Percentiles rank a stretch among this genome's conserved stretches.
phyloP scores from a whole-genome alignment of 2,888 invertebrate species.

The Macaria notata region DNA sequence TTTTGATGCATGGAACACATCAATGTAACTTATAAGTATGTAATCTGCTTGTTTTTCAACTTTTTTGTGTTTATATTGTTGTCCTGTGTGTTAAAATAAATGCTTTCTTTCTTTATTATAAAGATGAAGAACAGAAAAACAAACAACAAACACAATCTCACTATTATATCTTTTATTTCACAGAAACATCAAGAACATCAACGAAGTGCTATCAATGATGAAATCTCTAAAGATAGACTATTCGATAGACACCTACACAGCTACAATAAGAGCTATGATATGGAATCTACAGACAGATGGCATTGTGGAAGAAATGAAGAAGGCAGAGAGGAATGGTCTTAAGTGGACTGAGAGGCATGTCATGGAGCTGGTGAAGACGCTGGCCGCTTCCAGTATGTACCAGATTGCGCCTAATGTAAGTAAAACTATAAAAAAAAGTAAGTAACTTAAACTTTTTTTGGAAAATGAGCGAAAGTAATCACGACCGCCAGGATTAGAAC shows the following conservation, averaged over 20 bases:
- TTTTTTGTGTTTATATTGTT: too few species aligned
- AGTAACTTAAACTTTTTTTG: too few species aligned
- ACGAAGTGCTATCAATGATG: constrained; percentile 82
- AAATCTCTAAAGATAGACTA: constrained; percentile 74
- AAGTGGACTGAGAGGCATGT: constrained; percentile 65
- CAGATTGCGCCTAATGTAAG: constrained; percentile 54
- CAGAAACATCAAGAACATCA: constrained; percentile 65
- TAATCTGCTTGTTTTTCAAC: too few species aligned
- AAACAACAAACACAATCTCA: too few species aligned
- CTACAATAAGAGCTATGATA: constrained; percentile 74
- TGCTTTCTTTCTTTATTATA: too few species aligned
- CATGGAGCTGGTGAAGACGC: constrained; percentile 73
- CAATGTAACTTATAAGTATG: too few species aligned
- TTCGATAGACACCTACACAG: constrained; percentile 73
- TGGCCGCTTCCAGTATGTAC: constrained; percentile 52
- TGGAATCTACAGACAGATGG: constrained; percentile 62
- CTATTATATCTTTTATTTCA: not conserved
- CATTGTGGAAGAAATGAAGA: constrained; percentile 59
- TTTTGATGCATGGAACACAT: too few species aligned
- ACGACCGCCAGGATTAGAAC: too few species aligned
- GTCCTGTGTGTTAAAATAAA: too few species aligned
- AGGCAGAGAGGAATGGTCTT: constrained; percentile 49
- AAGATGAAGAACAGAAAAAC: too few species aligned
- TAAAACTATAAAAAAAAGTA: not conserved
- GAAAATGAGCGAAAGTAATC: too few species aligned